phyloP scores from a whole-genome alignment of 2,113 vertebrate species.

The Camarhynchus parvulus region DNA sequence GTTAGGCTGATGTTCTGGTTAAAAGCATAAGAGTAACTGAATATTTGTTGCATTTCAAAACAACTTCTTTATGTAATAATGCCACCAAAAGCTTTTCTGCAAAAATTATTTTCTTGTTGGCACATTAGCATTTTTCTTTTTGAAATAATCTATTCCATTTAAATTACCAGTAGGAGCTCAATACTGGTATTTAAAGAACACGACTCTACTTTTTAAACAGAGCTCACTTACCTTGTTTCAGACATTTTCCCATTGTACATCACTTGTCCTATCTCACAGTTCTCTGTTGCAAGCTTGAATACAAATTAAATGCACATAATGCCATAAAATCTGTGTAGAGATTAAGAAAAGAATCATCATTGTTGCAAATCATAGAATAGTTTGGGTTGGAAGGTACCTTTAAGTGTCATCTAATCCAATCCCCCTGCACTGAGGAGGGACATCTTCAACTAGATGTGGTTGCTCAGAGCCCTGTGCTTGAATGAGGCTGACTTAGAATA shows the following conservation, averaged over 20 bases:
- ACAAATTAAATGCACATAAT: background rate
- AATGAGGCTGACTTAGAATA: background rate
- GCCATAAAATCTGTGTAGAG: background rate
- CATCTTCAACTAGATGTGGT: background rate
- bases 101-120: background rate
- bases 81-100: background rate
- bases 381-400: background rate
- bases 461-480: background rate
- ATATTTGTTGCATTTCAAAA: background rate
- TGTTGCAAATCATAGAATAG: background rate
- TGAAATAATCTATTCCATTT: background rate
- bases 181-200: background rate
- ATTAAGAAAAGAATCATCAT: background rate
- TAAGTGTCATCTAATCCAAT: background rate
- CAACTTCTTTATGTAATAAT: background rate
- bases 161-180: background rate
- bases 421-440: background rate
- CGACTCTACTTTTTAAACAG: background rate
- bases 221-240: background rate
- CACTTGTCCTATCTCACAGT: background rate
- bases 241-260: background rate
- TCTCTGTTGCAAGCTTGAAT: background rate
- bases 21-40: background rate
- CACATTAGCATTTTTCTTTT: background rate
- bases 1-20: background rate